Percentiles rank a stretch among this genome's conserved stretches.
phyloP scores from a whole-genome alignment of 2,888 invertebrate species.

The Nomada ruficornis region DNA sequence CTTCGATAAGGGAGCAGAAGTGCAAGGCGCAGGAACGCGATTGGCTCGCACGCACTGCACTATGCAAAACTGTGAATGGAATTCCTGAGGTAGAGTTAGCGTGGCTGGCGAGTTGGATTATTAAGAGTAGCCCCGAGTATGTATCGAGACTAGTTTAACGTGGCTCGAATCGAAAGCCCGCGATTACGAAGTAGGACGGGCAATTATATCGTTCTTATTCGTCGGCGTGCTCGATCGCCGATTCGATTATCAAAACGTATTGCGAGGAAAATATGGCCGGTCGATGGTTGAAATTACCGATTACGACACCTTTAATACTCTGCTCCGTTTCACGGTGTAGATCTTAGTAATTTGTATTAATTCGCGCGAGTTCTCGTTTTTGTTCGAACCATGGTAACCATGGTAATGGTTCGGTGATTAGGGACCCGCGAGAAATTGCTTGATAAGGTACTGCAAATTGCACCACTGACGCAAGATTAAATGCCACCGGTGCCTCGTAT shows the following conservation, averaged over 20 bases:
- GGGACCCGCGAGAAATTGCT: constrained; percentile 46
- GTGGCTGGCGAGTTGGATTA: constrained; percentile 24
- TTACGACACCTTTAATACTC: constrained; percentile 44
- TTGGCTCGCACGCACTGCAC: constrained; percentile 12
- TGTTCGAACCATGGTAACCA: constrained; percentile 3
- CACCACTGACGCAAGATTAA: constrained; percentile 21
- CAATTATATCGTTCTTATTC: constrained; percentile 52
- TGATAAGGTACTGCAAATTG: constrained; percentile 45
- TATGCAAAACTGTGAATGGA: constrained; percentile 39
- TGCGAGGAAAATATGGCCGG: neutral
- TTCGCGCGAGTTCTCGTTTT: constrained; percentile 27
- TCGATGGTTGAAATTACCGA: constrained; percentile 25
- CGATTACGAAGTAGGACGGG: constrained; percentile 51
- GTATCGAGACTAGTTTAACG: constrained; percentile 42
- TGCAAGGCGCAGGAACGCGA: constrained; percentile 18
- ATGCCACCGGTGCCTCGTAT: constrained; percentile 11
- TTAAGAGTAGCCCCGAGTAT: constrained; percentile 15
- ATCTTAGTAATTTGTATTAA: constrained; percentile 53
- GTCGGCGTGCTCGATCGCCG: constrained; percentile 1
- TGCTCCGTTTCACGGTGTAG: neutral
- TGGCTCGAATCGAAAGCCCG: constrained; percentile 25
- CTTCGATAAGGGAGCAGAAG: constrained; percentile 31
- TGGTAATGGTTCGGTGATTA: constrained; percentile 38
- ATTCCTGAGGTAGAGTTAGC: constrained; percentile 26
- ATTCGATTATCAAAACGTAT: constrained; percentile 42